These are phyloP conservation scores for Orthochromis malagaraziensis DNA, from an alignment of 2,113 vertebrate genomes.

Conservation along the genomic window DNA sequence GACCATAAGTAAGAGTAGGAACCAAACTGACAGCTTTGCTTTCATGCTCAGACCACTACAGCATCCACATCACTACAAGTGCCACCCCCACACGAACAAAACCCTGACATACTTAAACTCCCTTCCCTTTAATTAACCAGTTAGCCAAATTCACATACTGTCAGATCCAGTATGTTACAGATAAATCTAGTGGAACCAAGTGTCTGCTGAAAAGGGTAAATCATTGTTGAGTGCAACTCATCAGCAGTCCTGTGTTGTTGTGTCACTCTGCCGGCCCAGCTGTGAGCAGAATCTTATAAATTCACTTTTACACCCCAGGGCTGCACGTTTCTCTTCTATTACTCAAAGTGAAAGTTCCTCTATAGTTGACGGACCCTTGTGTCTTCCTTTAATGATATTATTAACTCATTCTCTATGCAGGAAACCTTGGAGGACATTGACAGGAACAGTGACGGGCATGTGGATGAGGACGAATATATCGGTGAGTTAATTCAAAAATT, in stretches of 20 bases:
- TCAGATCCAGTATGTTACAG: neutral
- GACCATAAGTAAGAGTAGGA: neutral
- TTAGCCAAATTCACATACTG: neutral
- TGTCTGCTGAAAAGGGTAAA: neutral
- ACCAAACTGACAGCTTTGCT: neutral
- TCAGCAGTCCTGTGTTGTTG: neutral
- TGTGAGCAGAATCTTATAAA: conserved; percentile 6
- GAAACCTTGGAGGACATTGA: conserved; percentile 98
- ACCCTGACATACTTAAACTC: neutral
- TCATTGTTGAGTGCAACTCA: neutral
- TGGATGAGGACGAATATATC: conserved; percentile 96
- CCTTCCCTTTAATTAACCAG: neutral
- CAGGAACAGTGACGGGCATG: conserved; percentile 89
- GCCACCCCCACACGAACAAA: neutral
- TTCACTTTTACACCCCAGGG: neutral
- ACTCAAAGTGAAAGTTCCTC: conserved; percentile 9
- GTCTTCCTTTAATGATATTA: conserved; percentile 21
- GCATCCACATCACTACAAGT: neutral
- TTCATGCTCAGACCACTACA: neutral
- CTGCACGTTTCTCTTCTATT: conserved; percentile 20
- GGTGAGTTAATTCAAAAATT: conserved; percentile 68
- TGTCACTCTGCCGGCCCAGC: conserved; percentile 8
- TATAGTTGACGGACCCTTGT: neutral
- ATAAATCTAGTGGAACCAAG: neutral
- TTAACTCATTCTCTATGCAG: conserved; percentile 65